Percentiles rank a stretch among this genome's conserved stretches.
These are phyloP conservation scores for Sminthurinus aureus DNA, from an alignment of 2,888 invertebrate species.

Conservation along the genomic window DNA sequence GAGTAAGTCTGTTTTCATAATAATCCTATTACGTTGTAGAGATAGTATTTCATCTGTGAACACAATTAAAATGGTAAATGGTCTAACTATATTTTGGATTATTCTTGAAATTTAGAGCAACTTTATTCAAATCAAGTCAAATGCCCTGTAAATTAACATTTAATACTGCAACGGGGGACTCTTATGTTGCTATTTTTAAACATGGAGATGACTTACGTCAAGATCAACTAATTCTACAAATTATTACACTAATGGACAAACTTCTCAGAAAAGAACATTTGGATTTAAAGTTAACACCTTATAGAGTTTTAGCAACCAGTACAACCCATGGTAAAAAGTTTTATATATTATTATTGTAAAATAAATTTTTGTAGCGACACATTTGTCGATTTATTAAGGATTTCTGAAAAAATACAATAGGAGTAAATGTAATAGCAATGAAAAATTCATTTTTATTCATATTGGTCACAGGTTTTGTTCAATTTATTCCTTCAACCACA, in stretches of 20 bases:
- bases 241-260: constrained; percentile 98
- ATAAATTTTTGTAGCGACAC: not conserved
- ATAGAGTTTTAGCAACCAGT: constrained; percentile 93
- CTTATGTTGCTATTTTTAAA: constrained; percentile 95
- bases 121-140: constrained; percentile 93
- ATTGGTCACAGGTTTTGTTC: constrained; percentile 76
- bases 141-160: constrained; percentile 95
- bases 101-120: constrained; percentile 67
- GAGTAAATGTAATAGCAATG: not conserved
- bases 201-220: constrained; percentile 97
- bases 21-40: not conserved
- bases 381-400: no score
- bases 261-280: constrained; percentile 91
- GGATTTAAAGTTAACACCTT: constrained; percentile 95
- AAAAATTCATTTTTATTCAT: not conserved
- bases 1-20: constrained; percentile 65
- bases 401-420: not conserved
- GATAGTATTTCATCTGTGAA: not conserved
- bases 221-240: constrained; percentile 96
- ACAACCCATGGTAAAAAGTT: constrained; percentile 78
- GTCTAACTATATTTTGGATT: not conserved
- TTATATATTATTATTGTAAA: not conserved
- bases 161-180: constrained; percentile 74
- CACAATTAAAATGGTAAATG: not conserved
- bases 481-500: constrained; percentile 91